Percentiles rank a stretch among this genome's conserved stretches.
phyloP scores from a whole-genome alignment of 2,113 vertebrate genomes.

The Phrynosoma blainvillii region DNA sequence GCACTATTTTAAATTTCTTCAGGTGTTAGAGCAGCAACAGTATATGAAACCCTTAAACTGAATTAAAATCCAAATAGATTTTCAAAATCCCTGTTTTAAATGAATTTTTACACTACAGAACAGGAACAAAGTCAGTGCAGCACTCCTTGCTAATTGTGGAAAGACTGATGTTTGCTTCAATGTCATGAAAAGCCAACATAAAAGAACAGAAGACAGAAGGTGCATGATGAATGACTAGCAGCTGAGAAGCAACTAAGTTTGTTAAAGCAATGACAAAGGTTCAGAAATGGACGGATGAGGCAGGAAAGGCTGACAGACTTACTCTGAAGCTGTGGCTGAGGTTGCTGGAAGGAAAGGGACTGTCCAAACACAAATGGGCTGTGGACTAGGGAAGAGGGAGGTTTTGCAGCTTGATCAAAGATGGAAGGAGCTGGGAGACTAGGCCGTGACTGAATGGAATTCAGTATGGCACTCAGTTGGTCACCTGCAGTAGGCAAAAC shows the following conservation, averaged over 20 bases:
- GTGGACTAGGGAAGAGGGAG: slow-evolving; percentile 98
- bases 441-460: slow-evolving; percentile 99
- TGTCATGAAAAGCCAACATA: slow-evolving; percentile 63
- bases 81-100: neutral
- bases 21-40: slow-evolving; percentile 13
- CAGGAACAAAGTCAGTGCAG: slow-evolving; percentile 40
- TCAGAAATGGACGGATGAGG: slow-evolving; percentile 79
- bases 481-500: slow-evolving; percentile 99
- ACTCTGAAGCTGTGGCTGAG: slow-evolving; percentile 99
- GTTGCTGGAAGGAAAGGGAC: slow-evolving; percentile 98
- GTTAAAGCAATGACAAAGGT: slow-evolving; percentile 72
- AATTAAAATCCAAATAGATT: slow-evolving; percentile 19
- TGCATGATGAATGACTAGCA: slow-evolving; percentile 64
- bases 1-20: neutral
- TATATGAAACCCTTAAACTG: slow-evolving; percentile 31
- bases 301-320: slow-evolving; percentile 94
- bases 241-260: slow-evolving; percentile 68
- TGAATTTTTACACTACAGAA: slow-evolving; percentile 13
- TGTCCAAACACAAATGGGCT: slow-evolving; percentile 99
- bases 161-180: slow-evolving; percentile 62
- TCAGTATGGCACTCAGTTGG: slow-evolving; percentile 99
- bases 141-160: slow-evolving; percentile 51
- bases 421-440: slow-evolving; percentile 98
- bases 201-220: slow-evolving; percentile 60
- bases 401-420: slow-evolving; percentile 99